Base-by-base conservation (phyloP, 2,888 invertebrate species). In the Dicranocentrus wangi region DNA sequence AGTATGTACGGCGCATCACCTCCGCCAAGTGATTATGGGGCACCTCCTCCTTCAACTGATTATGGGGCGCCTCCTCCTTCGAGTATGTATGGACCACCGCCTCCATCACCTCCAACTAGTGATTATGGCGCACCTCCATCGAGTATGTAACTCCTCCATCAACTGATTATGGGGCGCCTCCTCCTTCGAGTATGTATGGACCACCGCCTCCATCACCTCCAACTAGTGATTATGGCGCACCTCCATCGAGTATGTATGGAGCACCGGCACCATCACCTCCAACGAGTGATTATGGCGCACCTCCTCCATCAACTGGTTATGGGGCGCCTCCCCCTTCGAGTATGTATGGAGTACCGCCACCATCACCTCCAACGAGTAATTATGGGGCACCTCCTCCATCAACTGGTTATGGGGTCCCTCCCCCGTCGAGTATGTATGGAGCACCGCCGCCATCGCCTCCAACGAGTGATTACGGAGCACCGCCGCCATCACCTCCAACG, bases 1-100 rank as follows among this genome's bases (percentile, higher is more conserved):
- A 23, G 13, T n/a, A 58, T 42, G 10, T 78, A 79, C 58, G 77
- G 63, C 5, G 47, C 73, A n/a, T 61, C 10, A 27, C n/a, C 25
- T 43, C 43, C 58, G 8, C 39, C 72, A 17, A 25, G 17, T 63
- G 10, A 51, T 0, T 81, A 81, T 72, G 83, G 83, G 0, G 21
- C 55, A 19, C n/a, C 47, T 25, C 51, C 65, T 15, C 65, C 73
- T 17, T 47, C 78, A 7, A 42, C 39, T 28, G n/a, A 32, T 0
- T 69, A 73, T 28, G 73, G 69, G 1, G 27, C 66, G 17, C 68
- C 60, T 25, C 51, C 42, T 51, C 68, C 73, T 51, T n/a, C 65
- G 1, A 23, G 13, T n/a, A 58, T 42, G 10, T 78, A 79, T 51
- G 77, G 63, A 7, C 28, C 73, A n/a, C 68, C 10, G 17, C n/a